phyloP scores from a whole-genome alignment of 1,140 invertebrate genomes.

The Mesaphorura yosii region DNA sequence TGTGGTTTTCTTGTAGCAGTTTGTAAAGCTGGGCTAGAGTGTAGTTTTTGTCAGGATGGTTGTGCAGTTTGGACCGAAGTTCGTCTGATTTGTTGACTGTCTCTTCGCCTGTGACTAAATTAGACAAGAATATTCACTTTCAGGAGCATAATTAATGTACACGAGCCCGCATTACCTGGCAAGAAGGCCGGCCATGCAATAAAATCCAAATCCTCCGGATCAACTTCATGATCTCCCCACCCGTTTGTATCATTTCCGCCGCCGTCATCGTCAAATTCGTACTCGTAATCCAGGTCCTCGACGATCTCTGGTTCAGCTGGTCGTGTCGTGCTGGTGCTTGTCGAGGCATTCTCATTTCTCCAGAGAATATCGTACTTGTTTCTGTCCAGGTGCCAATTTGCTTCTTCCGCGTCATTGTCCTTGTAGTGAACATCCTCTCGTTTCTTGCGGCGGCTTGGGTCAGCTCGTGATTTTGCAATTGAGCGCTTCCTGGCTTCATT shows the following conservation, averaged over 20 bases:
- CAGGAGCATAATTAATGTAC: background rate
- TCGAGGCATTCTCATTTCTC: background rate
- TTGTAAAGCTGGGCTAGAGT: background rate
- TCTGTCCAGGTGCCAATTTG: conserved; percentile 4
- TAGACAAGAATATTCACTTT: no score
- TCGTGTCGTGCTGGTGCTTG: background rate
- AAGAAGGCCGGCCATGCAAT: conserved; percentile 1
- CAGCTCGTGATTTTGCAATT: no score
- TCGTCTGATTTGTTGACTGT: no score
- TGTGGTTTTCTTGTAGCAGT: background rate
- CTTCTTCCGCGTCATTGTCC: background rate
- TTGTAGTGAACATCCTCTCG: background rate
- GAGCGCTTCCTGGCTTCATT: no score
- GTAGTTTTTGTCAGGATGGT: no score
- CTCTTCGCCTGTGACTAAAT: no score
- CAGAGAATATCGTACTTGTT: conserved; percentile 1
- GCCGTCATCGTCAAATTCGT: background rate
- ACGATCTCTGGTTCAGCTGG: background rate
- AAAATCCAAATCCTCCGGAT: background rate
- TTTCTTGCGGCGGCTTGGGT: no score
- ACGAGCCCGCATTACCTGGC: background rate
- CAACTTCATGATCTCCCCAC: conserved; percentile 2
- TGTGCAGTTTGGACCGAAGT: no score
- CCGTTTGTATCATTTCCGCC: background rate
- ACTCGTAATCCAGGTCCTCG: background rate